These are phyloP conservation scores for Micromys minutus DNA, from an alignment of 2,113 vertebrate species.

Conservation along the genomic window DNA sequence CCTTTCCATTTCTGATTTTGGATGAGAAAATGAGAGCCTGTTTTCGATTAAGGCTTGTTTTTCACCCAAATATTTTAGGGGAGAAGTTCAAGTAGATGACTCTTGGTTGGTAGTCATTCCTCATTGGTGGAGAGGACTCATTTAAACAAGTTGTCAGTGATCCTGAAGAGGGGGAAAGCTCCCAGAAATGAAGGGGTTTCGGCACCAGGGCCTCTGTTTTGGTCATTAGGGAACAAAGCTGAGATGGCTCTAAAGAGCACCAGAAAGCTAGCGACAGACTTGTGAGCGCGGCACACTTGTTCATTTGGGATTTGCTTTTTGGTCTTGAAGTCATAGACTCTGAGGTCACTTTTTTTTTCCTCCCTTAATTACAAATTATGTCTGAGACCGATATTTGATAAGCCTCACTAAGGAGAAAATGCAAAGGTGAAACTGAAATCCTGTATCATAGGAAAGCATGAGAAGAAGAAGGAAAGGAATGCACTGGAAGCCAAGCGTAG, in stretches of 20 bases:
- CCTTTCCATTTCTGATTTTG: constrained; percentile 65
- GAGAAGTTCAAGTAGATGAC: constrained; percentile 28
- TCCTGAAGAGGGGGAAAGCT: not conserved
- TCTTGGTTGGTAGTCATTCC: constrained; percentile 49
- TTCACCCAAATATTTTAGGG: constrained; percentile 25
- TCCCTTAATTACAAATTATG: not conserved
- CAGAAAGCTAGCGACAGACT: constrained; percentile 6
- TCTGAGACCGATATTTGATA: constrained; percentile 31
- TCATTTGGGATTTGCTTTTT: constrained; percentile 49
- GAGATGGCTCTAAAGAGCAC: not conserved
- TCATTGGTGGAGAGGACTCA: constrained; percentile 38
- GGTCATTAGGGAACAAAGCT: not conserved
- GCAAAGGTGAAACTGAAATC: constrained; percentile 42
- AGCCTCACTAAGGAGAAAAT: constrained; percentile 43
- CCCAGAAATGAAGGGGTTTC: not conserved
- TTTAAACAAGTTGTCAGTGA: constrained; percentile 13
- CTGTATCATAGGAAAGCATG: constrained; percentile 28
- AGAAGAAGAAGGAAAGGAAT: constrained; percentile 29
- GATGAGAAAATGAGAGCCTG: constrained; percentile 39
- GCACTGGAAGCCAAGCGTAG: constrained; percentile 46
- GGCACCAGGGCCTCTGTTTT: not conserved
- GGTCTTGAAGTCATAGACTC: constrained; percentile 48
- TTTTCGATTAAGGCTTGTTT: constrained; percentile 59
- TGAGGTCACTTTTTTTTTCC: constrained; percentile 27
- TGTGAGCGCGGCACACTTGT: not conserved